phyloP scores from a whole-genome alignment of 2,888 invertebrate genomes.

The Nesidiocoris tenuis region DNA sequence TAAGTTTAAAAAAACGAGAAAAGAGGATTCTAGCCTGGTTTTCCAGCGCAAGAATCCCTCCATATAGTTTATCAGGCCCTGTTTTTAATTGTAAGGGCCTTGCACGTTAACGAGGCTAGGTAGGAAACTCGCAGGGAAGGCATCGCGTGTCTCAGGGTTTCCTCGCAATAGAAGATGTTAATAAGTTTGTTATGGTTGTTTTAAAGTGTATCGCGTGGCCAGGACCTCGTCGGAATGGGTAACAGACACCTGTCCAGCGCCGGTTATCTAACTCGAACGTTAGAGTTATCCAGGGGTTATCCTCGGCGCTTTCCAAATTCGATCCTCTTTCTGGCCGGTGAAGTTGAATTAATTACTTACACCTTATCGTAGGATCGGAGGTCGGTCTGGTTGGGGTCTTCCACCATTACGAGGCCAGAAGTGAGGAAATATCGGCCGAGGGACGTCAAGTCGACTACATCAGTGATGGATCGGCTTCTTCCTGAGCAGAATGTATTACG shows the following conservation, averaged over 20 bases:
- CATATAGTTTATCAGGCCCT: background rate
- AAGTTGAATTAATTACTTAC: background rate
- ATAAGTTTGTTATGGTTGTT: slow-evolving; percentile 38
- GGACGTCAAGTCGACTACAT: background rate
- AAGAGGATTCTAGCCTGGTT: too few species aligned
- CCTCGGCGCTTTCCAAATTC: background rate
- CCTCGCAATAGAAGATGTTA: slow-evolving; percentile 10
- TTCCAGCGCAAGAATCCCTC: too few species aligned
- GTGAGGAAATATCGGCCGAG: background rate
- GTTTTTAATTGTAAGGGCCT: background rate
- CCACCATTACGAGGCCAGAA: background rate
- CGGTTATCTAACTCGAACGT: background rate
- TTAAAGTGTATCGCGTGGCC: slow-evolving; percentile 28
- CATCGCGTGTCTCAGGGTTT: background rate
- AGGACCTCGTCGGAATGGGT: background rate
- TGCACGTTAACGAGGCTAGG: background rate
- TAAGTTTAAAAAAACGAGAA: too few species aligned
- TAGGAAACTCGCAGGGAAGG: background rate
- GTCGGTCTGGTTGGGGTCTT: background rate
- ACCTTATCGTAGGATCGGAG: background rate
- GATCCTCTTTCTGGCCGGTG: background rate
- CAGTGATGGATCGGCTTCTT: background rate
- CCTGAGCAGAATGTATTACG: background rate
- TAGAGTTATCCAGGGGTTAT: background rate
- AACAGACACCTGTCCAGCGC: background rate